These are phyloP conservation scores for Nomada goodeniana DNA, from an alignment of 2,888 invertebrate genomes.

Conservation along the genomic window DNA sequence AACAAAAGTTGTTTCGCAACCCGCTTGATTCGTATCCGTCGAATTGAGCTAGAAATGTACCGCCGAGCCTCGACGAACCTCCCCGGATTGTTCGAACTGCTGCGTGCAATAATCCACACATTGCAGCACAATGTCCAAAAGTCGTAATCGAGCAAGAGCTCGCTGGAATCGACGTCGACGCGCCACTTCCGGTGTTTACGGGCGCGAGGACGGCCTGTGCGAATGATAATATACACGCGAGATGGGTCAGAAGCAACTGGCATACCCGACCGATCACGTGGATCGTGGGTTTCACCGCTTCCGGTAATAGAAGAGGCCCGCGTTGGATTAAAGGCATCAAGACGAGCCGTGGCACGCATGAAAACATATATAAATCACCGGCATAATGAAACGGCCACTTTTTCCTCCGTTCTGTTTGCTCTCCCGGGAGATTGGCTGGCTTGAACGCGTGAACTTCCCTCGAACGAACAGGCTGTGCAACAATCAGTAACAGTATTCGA, in stretches of 20 bases:
- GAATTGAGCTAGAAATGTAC: not conserved
- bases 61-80: no score
- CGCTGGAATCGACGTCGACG: slow-evolving; percentile 23
- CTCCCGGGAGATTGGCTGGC: slow-evolving; percentile 13
- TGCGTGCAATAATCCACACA: not conserved
- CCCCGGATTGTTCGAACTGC: no score
- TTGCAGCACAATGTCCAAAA: not conserved
- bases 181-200: slow-evolving; percentile 68
- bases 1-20: no score
- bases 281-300: slow-evolving; percentile 48
- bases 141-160: not conserved
- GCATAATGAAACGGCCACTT: slow-evolving; percentile 28
- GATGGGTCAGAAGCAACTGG: slow-evolving; percentile 50
- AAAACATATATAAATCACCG: slow-evolving; percentile 38
- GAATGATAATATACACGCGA: slow-evolving; percentile 67
- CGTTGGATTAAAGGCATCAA: slow-evolving; percentile 17
- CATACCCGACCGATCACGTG: slow-evolving; percentile 41
- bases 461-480: not conserved
- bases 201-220: slow-evolving; percentile 47
- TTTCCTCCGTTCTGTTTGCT: slow-evolving; percentile 15
- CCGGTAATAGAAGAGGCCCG: slow-evolving; percentile 41
- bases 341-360: not conserved
- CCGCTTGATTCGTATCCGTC: not conserved
- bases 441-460: not conserved
- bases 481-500: no score